Base-by-base conservation (phyloP, 2,888 invertebrate genomes). In the Cephus runcator region DNA sequence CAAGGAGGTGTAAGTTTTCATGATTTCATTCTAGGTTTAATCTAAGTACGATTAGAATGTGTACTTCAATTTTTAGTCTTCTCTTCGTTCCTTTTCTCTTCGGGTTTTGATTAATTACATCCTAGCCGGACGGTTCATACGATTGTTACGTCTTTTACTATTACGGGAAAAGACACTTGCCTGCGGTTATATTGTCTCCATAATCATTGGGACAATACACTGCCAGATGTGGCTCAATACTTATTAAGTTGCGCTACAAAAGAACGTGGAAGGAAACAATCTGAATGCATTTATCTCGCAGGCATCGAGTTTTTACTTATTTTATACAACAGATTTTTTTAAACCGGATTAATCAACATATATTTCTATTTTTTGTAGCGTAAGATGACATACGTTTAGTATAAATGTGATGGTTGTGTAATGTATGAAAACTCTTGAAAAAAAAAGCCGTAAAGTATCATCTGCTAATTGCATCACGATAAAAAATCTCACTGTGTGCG, bases 191-290 rank as follows among this genome's bases (percentile, higher is more conserved):
- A 9, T 56, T 56, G 56, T 23, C 23, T 23, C 56, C 23, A 56
- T 56, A 56, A 56, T 56, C 56, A 83, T 85, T 85, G 82, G 81
- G 82, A 87, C 82, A 86, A 85, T 85, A 87, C 89, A 89, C 89
- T 90, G 90, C 90, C 90, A 85, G 86, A 85, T 84, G 83, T 87
- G 90, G 89, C 90, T 89, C 89, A 89, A 90, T 88, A 89, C 85
- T 88, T 87, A 80, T 79, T 87, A 87, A 87, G 85, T 84, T 85
- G 83, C 82, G 83, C 81, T 81, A 81, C 83, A 85, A 84, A 87
- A 83, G 75, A 87, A 87, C 87, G 88, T 85, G 86, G 86, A 84
- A 86, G 86, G 85, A 81, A 87, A 84, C 15, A 80, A 82, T 82
- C 83, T 86, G 83, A 83, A 81, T 75, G 78, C 71, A 75, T 71